Evolutionary conservation across 2,797 vertebrate species (phyloP).

Genomic region (Microctenopoma steveboyesi): DNA sequence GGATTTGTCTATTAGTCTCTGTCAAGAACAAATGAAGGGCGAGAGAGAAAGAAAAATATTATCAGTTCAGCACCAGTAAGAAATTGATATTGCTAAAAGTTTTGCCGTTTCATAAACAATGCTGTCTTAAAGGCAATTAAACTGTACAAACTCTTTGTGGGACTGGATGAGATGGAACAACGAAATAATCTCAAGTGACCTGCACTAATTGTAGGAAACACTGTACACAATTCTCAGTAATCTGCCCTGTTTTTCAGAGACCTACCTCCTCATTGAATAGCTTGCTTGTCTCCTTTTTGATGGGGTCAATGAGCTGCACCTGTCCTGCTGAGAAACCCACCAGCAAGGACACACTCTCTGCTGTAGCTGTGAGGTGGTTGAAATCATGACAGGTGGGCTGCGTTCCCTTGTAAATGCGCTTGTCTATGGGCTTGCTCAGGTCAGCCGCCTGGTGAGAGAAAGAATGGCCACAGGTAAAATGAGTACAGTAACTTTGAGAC

Average conservation of each 20-base stretch:
- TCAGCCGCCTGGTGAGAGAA: constrained; percentile 89
- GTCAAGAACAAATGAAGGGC: constrained; percentile 32
- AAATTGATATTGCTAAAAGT: constrained; percentile 10
- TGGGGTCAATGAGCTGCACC: constrained; percentile 98
- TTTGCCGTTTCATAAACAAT: background rate
- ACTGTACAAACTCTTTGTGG: background rate
- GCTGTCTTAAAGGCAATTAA: background rate
- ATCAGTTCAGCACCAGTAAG: constrained; percentile 32
- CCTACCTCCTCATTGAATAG: constrained; percentile 99
- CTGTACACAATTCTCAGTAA: background rate
- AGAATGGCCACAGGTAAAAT: constrained; percentile 10
- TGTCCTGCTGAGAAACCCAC: constrained; percentile 99
- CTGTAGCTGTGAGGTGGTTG: constrained; percentile 97
- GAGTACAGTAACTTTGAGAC: constrained; percentile 1
- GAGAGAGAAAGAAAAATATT: constrained; percentile 68
- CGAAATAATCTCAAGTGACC: background rate
- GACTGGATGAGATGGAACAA: background rate
- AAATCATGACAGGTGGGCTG: constrained; percentile 99
- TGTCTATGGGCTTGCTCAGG: constrained; percentile 98
- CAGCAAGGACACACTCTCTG: constrained; percentile 95
- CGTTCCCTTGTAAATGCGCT: constrained; percentile 99
- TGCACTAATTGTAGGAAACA: background rate
- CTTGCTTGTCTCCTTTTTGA: constrained; percentile 99
- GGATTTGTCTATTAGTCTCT: constrained; percentile 99
- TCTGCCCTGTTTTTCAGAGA: constrained; percentile 29